Conservation (phyloP, 1,140 invertebrate genomes). For the Aporrectodea caliginosa region DNA sequence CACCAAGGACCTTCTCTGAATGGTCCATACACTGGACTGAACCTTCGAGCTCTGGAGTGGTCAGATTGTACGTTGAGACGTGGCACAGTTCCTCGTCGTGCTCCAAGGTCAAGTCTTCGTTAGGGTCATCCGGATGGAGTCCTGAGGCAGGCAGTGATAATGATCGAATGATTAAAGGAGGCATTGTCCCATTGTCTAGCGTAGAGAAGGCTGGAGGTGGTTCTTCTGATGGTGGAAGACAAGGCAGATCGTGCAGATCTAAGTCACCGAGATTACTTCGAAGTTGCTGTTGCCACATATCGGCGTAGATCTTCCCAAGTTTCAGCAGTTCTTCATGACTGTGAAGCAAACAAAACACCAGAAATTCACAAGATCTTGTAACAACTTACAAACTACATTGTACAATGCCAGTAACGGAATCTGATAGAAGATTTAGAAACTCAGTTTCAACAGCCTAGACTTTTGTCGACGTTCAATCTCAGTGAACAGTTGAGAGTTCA, state of each 20-base stretch:
- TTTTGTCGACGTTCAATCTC: no score
- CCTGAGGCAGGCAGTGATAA: neutral
- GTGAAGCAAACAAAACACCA: no score
- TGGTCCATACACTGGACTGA: neutral
- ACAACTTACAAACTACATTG: no score
- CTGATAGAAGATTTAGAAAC: no score
- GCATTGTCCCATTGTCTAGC: neutral
- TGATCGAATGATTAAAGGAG: neutral
- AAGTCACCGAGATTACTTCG: neutral
- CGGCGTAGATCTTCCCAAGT: conserved; percentile 67
- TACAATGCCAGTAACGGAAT: no score
- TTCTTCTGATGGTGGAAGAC: neutral
- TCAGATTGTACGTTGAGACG: neutral
- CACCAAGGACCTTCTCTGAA: neutral
- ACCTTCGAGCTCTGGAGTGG: neutral
- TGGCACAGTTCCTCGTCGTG: neutral
- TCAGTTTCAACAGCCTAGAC: no score
- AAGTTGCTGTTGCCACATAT: conserved; percentile 85
- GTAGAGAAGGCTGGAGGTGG: neutral
- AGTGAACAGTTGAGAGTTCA: no score
- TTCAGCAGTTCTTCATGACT: conserved; percentile 75
- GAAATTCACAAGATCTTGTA: no score
- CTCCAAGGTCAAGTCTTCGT: neutral
- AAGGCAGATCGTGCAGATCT: neutral
- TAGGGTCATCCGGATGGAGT: neutral